These are phyloP conservation scores for Meleagris gallopavo DNA, from an alignment of 2,113 vertebrate genomes.

Conservation along the genomic window DNA sequence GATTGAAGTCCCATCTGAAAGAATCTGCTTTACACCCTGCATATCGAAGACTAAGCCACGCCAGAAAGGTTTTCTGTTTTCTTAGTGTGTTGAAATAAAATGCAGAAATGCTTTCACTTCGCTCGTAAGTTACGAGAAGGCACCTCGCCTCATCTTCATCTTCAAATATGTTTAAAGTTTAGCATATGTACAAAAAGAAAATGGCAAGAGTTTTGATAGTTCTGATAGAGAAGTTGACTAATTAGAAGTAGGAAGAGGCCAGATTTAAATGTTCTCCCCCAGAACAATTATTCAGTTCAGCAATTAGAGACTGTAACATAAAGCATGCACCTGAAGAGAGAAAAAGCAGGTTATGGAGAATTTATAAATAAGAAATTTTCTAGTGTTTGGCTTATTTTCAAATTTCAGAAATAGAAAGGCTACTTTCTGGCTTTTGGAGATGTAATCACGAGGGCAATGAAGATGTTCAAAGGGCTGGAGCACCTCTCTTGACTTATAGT, in stretches of 20 bases:
- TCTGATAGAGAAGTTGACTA: neutral
- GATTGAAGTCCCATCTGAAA: neutral
- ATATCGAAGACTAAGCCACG: neutral
- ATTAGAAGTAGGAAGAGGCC: neutral
- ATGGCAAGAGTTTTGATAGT: neutral
- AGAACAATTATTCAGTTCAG: neutral
- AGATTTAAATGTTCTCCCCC: neutral
- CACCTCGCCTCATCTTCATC: neutral
- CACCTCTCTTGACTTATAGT: neutral
- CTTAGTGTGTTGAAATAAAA: neutral
- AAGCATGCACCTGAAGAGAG: neutral
- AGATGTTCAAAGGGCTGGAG: too few relatives aligned
- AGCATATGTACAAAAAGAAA: neutral
- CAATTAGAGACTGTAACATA: neutral
- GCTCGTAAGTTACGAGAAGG: neutral
- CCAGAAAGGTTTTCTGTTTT: neutral
- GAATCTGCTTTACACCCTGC: neutral
- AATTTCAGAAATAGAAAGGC: neutral
- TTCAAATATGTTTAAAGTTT: neutral
- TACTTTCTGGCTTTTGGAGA: neutral
- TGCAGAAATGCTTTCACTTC: fast-evolving
- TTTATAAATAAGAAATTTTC: neutral
- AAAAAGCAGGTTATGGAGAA: neutral
- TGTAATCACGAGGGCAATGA: too few relatives aligned
- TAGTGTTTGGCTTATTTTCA: neutral